Evolutionary conservation across 1,140 invertebrate genomes (phyloP).

Genomic region (Conus betulinus): DNA sequence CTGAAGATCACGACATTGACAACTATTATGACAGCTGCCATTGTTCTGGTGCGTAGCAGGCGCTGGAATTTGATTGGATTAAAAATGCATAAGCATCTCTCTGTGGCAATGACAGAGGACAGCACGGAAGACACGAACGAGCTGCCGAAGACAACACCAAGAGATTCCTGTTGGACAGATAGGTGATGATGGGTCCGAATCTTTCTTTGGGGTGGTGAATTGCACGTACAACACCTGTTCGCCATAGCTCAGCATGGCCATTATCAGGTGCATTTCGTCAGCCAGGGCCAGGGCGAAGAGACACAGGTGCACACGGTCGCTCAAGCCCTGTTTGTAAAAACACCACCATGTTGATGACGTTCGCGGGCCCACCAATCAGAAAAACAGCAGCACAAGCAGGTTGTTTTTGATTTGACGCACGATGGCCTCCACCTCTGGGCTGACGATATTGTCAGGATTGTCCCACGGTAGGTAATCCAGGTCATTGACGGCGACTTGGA

Average conservation of each 20-base stretch:
- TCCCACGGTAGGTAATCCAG: background rate
- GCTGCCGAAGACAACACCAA: background rate
- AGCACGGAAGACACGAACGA: background rate
- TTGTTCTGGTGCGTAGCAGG: background rate
- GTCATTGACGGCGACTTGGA: too few relatives aligned
- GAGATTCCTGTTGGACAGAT: background rate
- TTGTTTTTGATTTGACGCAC: background rate
- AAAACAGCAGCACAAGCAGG: background rate
- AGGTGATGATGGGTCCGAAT: background rate
- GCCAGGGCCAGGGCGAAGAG: slow-evolving; percentile 11
- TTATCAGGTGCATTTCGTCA: background rate
- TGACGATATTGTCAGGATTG: background rate
- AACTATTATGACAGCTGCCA: background rate
- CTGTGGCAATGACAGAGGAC: background rate
- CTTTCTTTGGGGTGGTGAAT: background rate
- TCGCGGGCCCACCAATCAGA: background rate
- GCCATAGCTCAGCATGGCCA: background rate
- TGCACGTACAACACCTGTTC: background rate
- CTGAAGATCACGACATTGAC: background rate
- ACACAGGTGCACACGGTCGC: background rate
- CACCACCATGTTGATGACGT: slow-evolving; percentile 5
- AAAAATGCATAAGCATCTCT: background rate
- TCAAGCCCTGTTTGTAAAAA: slow-evolving; percentile 7
- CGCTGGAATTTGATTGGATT: background rate
- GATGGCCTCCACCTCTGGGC: background rate